These are phyloP conservation scores for Myiotriccus ornatus DNA, from an alignment of 2,797 vertebrate genomes.

Conservation along the genomic window DNA sequence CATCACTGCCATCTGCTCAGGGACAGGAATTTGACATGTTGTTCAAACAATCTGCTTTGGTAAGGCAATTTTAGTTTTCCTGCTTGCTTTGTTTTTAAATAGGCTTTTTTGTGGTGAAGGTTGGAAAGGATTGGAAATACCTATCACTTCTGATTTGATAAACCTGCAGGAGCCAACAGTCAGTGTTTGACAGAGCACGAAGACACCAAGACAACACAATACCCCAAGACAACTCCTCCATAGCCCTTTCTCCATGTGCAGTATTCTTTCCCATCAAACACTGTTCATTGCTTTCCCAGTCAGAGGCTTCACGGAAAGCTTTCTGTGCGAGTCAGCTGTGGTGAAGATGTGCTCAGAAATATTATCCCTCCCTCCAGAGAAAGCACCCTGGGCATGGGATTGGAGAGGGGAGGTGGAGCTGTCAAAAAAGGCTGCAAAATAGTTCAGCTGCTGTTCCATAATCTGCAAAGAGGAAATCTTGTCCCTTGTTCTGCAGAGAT, in stretches of 20 bases:
- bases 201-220: not conserved
- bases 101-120: not conserved
- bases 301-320: not conserved
- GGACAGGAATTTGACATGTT: not conserved
- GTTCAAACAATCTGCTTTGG: not conserved
- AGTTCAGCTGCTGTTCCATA: not conserved
- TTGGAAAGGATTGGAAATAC: not conserved
- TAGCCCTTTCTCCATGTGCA: not conserved
- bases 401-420: not conserved
- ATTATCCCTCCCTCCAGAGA: not conserved
- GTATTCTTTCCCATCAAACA: not conserved
- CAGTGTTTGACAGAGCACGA: not conserved
- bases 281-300: not conserved
- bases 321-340: not conserved
- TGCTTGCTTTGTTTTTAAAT: not conserved
- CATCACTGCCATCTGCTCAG: not conserved
- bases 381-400: not conserved
- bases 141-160: not conserved
- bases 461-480: not conserved
- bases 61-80: not conserved
- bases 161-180: not conserved
- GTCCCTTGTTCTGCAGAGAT: not conserved
- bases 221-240: not conserved
- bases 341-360: not conserved
- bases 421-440: not conserved